A percentile compares a stretch with the other conserved stretches of the same genome.
These are phyloP conservation scores for Paramisgurnus dabryanus DNA, from an alignment of 2,113 vertebrate species.

Conservation along the genomic window DNA sequence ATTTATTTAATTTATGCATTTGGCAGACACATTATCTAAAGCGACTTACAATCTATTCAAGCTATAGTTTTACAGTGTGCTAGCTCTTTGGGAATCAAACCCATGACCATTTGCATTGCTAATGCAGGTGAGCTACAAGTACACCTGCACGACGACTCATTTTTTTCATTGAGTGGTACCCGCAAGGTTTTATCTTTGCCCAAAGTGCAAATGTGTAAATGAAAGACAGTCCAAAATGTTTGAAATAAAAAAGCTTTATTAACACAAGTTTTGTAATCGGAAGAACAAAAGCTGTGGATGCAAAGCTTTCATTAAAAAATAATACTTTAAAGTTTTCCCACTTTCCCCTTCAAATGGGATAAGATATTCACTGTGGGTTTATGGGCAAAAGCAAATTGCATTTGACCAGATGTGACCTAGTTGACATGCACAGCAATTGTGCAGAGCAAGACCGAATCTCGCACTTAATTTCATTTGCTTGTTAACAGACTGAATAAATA, in stretches of 20 bases:
- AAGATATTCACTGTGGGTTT: conserved; percentile 1
- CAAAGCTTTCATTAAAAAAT: conserved; percentile 24
- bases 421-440: not conserved
- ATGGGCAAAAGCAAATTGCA: not conserved
- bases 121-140: too few species aligned
- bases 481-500: conserved; percentile 48
- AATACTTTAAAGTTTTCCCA: conserved; percentile 23
- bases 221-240: not conserved
- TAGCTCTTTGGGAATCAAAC: too few species aligned
- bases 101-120: too few species aligned
- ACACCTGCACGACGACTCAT: too few species aligned
- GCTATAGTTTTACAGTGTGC: too few species aligned
- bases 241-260: conserved; percentile 60
- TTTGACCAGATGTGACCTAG: not conserved
- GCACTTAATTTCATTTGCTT: conserved; percentile 47
- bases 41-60: too few species aligned
- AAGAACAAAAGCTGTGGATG: conserved; percentile 44
- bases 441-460: not conserved
- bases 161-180: too few species aligned
- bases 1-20: too few species aligned
- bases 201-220: not conserved
- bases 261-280: conserved; percentile 48
- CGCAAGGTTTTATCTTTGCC: too few species aligned
- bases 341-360: not conserved
- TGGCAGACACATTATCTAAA: too few species aligned